phyloP scores from a whole-genome alignment of 2,888 invertebrate species.

The Automeris io region DNA sequence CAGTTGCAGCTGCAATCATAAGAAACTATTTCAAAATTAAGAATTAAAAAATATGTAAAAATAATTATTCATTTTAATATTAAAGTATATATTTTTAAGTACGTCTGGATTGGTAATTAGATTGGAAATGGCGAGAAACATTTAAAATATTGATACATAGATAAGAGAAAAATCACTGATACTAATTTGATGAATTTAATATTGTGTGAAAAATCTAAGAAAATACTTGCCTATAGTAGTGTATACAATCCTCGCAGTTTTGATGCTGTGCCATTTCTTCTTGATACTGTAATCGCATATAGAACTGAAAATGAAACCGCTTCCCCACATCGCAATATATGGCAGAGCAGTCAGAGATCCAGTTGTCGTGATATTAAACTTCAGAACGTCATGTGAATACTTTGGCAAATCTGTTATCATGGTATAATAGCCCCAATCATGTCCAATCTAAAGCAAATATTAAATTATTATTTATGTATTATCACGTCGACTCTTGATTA shows the following conservation, averaged over 20 bases:
- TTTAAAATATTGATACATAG: too few relatives aligned
- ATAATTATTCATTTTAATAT: too few relatives aligned
- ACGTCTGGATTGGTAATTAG: too few relatives aligned
- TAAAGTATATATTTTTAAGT: too few relatives aligned
- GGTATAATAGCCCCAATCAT: neutral
- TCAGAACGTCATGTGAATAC: neutral
- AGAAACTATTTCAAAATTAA: neutral
- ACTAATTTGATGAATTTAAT: too few relatives aligned
- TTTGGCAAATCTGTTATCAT: neutral
- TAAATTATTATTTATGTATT: too few relatives aligned
- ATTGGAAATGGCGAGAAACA: too few relatives aligned
- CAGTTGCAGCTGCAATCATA: slow-evolving; percentile 72
- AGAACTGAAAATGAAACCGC: slow-evolving; percentile 79
- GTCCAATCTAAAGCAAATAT: neutral
- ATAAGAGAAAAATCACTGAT: too few relatives aligned
- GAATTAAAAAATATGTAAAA: too few relatives aligned
- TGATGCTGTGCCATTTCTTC: slow-evolving; percentile 72
- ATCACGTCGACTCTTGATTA: too few relatives aligned
- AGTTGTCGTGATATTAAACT: slow-evolving; percentile 45
- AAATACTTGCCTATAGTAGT: slow-evolving; percentile 79
- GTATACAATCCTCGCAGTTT: slow-evolving; percentile 79
- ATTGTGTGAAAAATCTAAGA: too few relatives aligned
- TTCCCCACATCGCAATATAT: slow-evolving; percentile 82
- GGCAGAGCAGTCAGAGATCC: slow-evolving; percentile 80
- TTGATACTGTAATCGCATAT: slow-evolving; percentile 82